Conservation (phyloP, 2,888 invertebrate species). For the Drosophila longiperda region DNA sequence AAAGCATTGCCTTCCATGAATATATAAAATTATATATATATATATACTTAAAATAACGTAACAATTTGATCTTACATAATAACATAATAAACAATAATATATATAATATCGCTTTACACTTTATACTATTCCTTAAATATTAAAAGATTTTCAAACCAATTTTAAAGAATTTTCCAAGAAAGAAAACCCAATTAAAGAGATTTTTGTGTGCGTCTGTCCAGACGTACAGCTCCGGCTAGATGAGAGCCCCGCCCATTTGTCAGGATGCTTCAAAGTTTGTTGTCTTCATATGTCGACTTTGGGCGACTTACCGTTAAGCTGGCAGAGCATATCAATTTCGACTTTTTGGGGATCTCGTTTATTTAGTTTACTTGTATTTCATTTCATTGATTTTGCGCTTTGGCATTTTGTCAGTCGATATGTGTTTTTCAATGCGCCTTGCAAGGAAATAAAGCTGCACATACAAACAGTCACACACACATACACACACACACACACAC, state of each 20-base stretch:
- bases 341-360: constrained; percentile 22
- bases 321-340: constrained; percentile 57
- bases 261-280: background rate
- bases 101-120: background rate
- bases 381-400: constrained; percentile 62
- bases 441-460: constrained; percentile 26
- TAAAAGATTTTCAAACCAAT: background rate
- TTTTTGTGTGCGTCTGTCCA: background rate
- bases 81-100: background rate
- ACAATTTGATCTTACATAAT: background rate
- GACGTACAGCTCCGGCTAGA: background rate
- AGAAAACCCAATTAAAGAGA: background rate
- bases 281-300: constrained; percentile 2
- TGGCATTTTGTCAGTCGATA: constrained; percentile 37
- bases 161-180: background rate
- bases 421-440: constrained; percentile 25
- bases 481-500: constrained; percentile 2
- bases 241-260: constrained; percentile 5
- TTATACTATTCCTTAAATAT: background rate
- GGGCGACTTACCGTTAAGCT: constrained; percentile 13
- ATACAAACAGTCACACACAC: constrained; percentile 7
- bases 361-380: constrained; percentile 47
- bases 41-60: background rate
- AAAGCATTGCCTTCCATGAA: background rate
- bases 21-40: background rate